These are phyloP conservation scores for Cryptocephalus moraei DNA, from an alignment of 2,888 invertebrate species.

Conservation along the genomic window DNA sequence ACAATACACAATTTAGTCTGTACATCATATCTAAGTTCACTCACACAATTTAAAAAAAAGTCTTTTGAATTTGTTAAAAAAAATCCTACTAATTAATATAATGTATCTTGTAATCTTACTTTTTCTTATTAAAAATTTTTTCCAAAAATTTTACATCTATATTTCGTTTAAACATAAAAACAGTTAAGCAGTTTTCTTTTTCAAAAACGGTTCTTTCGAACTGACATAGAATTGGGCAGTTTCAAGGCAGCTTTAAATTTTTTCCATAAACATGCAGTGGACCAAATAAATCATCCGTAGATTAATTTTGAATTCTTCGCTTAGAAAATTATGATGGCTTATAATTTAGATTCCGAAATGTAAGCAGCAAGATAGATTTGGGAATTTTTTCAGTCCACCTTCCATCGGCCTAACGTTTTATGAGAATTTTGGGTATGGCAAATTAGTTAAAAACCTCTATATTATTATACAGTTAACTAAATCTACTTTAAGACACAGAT, in stretches of 20 bases:
- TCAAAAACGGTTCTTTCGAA: too few species aligned
- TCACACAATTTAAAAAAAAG: conserved; percentile 35
- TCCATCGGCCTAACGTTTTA: too few species aligned
- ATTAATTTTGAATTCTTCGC: background rate
- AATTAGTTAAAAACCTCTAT: conserved; percentile 8
- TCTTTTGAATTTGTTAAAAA: conserved; percentile 36
- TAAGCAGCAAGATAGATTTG: too few species aligned
- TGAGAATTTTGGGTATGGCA: conserved; percentile 22
- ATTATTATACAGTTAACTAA: conserved; percentile 6
- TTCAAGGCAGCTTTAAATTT: conserved; percentile 10
- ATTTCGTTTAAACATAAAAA: conserved; percentile 10
- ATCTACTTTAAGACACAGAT: conserved; percentile 6
- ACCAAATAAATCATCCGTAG: background rate
- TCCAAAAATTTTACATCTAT: conserved; percentile 4
- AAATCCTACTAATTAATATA: conserved; percentile 21
- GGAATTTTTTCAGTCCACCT: too few species aligned
- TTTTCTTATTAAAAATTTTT: conserved; percentile 9
- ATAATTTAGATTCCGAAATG: too few species aligned
- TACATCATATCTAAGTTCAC: conserved; percentile 19
- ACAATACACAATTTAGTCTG: background rate
- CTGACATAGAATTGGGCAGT: conserved; percentile 12
- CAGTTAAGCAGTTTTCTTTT: conserved; percentile 5
- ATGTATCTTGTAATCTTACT: conserved; percentile 7
- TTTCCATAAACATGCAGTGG: background rate
- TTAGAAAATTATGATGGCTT: too few species aligned